Base-by-base conservation (phyloP, 2,113 vertebrate genomes). In the Varanus komodoensis region DNA sequence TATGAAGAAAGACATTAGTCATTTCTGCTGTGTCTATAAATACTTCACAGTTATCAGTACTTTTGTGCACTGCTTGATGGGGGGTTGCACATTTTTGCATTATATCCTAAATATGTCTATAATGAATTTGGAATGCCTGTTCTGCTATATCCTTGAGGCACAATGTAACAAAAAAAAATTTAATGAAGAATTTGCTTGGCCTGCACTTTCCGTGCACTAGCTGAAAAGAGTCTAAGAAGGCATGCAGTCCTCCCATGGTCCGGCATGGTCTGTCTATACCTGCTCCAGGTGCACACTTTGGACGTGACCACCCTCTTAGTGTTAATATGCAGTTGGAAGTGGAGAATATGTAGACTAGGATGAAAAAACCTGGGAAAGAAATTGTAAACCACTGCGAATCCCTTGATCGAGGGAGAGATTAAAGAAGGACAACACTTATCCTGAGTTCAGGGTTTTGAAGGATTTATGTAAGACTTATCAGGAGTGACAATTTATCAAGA, bases 401-500 rank as follows among this genome's bases (percentile, higher is more conserved):
- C 8, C 71, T 29, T 77, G 74, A 83, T 86, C 88, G 88, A 87
- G 84, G 69, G 79, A 61, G 91, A 82, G 67, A 81, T 57, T 89
- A 34, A 29, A 91, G 29, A 89, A 32, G 52, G n/a, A 91, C 27
- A 90, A 3, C 86, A 21, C 3, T 50, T 79, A 82, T 57, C 80
- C 52, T 57, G 17, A 38, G 89, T 95, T 89, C 69, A 89, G 0
- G 77, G n/a, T 75, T 57, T 88, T 77, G 64, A 11, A 54, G 54
- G 8, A n/a, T 89, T 14, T 89, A 34, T 90, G 15, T 83, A 73
- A 29, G 8, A 86, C 67, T 80, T 85, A 82, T 75, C 9, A 87
- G 84, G 74, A 94, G 89, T 25, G 67, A 7, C 8, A 38, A 92
- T 90, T 11, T 91, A 64, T 75, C 44, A 89, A 32, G 25, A 77